A percentile compares a stretch with the other conserved stretches of the same genome.
These are phyloP conservation scores for Aurelia sp. DNA, from an alignment of 30 jellyfish, hydroid and myxozoan species.

Conservation along the genomic window DNA sequence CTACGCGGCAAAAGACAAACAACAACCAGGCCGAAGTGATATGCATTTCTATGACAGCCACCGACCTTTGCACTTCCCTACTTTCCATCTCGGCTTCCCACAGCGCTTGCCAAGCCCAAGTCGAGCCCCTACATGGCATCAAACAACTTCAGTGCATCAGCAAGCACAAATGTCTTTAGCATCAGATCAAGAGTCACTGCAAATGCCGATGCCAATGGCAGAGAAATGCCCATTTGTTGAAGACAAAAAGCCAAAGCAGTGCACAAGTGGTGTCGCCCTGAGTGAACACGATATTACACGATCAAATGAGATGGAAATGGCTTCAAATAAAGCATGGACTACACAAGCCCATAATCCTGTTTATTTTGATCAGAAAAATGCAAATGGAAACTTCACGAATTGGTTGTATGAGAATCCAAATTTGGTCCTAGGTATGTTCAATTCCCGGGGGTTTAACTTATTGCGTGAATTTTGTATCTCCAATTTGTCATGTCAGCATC, in stretches of 20 bases:
- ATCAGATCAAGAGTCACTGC: slow-evolving; percentile 45
- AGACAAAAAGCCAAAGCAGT: slow-evolving; percentile 45
- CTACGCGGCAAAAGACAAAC: slow-evolving; percentile 43
- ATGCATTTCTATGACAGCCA: slow-evolving; percentile 55
- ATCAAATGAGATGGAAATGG: slow-evolving; percentile 31
- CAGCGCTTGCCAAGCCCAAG: slow-evolving; percentile 72
- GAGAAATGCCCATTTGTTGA: slow-evolving; percentile 62
- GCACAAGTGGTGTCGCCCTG: neutral
- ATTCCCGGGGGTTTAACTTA: too few species aligned
- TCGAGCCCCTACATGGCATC: slow-evolving; percentile 72
- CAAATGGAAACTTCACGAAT: slow-evolving; percentile 38
- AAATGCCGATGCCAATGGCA: slow-evolving; percentile 29
- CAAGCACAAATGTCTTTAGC: slow-evolving; percentile 72
- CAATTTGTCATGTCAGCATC: neutral
- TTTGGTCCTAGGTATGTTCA: slow-evolving; percentile 45
- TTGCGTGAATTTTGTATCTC: neutral
- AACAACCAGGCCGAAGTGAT: slow-evolving; percentile 29
- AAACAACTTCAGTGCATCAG: slow-evolving; percentile 65
- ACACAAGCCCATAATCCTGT: slow-evolving; percentile 47
- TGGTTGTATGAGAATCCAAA: slow-evolving; percentile 68
- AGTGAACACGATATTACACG: slow-evolving; percentile 30
- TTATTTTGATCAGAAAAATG: slow-evolving; percentile 38
- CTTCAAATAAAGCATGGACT: slow-evolving; percentile 33
- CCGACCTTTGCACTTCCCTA: slow-evolving; percentile 63
- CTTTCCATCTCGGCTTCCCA: slow-evolving; percentile 64